Conservation (phyloP, 2,888 invertebrate species). For the Dione juno region DNA sequence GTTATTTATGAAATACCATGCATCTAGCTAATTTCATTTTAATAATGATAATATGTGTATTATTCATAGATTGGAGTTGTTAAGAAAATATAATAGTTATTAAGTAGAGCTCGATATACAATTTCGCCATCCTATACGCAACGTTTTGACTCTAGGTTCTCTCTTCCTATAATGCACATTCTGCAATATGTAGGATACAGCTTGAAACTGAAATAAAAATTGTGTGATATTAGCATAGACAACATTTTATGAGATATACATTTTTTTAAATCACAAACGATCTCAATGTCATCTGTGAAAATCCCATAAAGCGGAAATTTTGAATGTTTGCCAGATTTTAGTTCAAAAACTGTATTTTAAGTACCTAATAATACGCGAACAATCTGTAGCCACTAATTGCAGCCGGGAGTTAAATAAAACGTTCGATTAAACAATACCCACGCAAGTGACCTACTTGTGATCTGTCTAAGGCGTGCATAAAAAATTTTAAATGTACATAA, state of each 20-base stretch:
- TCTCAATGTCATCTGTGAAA: slow-evolving; percentile 24
- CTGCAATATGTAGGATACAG: not conserved
- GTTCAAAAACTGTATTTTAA: slow-evolving; percentile 36
- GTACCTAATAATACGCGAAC: slow-evolving; percentile 31
- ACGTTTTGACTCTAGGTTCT: not conserved
- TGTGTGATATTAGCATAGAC: not conserved
- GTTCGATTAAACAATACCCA: slow-evolving; percentile 33
- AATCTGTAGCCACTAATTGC: slow-evolving; percentile 38
- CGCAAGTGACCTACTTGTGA: slow-evolving; percentile 34
- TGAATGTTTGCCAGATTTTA: slow-evolving; percentile 43
- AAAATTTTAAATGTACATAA: not conserved
- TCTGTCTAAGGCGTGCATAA: slow-evolving; percentile 20
- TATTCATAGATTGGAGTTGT: not conserved
- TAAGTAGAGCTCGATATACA: too few relatives aligned
- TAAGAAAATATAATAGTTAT: not conserved
- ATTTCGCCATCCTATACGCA: too few relatives aligned
- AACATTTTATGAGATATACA: slow-evolving; percentile 23
- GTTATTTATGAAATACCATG: not conserved
- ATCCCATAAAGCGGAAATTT: slow-evolving; percentile 39
- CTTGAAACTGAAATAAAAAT: too few relatives aligned
- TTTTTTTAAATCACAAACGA: slow-evolving; percentile 25
- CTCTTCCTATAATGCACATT: too few relatives aligned
- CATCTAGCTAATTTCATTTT: not conserved
- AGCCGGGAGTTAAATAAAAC: slow-evolving; percentile 31
- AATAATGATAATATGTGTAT: not conserved